Evolutionary conservation across 2,888 invertebrate genomes (phyloP), one percentile per base, ranked within the genome.

Genomic region (Cerastis leucographa): DNA sequence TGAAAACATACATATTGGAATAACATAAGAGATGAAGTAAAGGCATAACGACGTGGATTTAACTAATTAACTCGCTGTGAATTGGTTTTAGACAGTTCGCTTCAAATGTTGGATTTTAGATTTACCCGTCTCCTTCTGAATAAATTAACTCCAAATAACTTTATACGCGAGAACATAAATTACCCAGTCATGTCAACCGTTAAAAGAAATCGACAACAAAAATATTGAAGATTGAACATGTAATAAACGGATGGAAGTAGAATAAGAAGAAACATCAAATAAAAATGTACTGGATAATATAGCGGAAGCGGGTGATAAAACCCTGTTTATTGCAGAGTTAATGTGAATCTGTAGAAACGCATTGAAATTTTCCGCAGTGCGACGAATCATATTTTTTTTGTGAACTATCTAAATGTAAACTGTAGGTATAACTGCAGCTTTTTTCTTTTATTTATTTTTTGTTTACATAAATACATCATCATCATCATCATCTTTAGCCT

Each of bases 311-410:
- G 54, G 64, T 76, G 54, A 74, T 85, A 86, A 76, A 77, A 67
- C 22, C 22, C 29, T 68, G 65, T 78, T 77, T 81, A 82, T 76
- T 74, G 49, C 69, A 49, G 19, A 70, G 49, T 72, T 71, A 78
- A 81, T 68, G 59, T 22, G 69, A 79, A 76, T 80, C 64, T 71
- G 81, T 85, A 85, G 64, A 59, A 83, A 71, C 44, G 73, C 44
- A 78, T 87, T 75, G 85, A 85, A 87, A 79, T 81, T 81, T 89
- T 90, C 88, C 91, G 92, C 93, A 93, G n/a, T 93, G 93, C 92
- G 92, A 88, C 91, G 88, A 76, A 67, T 29, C 40, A 17, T 42
- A 4, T 66, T 78, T 65, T n/a, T 80, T 76, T 71, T 61, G 46
- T 76, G 35, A 35, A 25, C n/a, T 17, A 29, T 46, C 22, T 17